Evolutionary conservation across 2,797 vertebrate species (phyloP), one percentile per base, ranked within the genome.

Genomic region (Neomorphus geoffroyi): DNA sequence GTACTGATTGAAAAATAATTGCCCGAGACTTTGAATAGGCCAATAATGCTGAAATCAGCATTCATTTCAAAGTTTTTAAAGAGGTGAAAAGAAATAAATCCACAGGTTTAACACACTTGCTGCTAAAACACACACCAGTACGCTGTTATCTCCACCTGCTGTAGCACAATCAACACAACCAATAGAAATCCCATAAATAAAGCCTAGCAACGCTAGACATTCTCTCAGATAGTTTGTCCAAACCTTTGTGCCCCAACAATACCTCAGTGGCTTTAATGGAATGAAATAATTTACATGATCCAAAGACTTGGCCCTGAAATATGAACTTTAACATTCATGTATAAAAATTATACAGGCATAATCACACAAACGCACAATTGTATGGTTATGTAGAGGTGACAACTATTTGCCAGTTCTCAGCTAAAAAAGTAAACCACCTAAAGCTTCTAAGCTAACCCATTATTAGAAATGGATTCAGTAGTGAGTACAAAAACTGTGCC

Each of bases 1-100:
- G 88, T 57, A 45, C 61, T 79, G 71, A 95, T 94, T 96, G 81
- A 95, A 94, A 95, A 91, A 60, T 83, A 90, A 74, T 81, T 90
- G 60, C 90, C 78, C 27, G 57, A 93, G 60, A 89, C 67, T 35
- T 81, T 83, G 74, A 86, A 65, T 27, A n/a, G n/a, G n/a, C 54
- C 16, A 62, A 32, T 43, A 57, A 48, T 74, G 74, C 45, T 92
- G 81, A 91, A 91, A 86, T 88, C 70, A 94, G 88, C 86, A 91
- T 87, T 77, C 18, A 64, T 74, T 94, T 74, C 16, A 33, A 90
- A 91, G 17, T 91, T 93, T 93, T 77, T 60, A 11, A 74, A 80
- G 53, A 82, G 65, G 9, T 72, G 62, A 92, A 79, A 41, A 86
- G 53, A 90, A 91, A 81, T 74, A 96, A 92, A 92, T 41, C 11